Conservation (phyloP, 2,888 invertebrate genomes). For the Ditylenchus weischeri region DNA sequence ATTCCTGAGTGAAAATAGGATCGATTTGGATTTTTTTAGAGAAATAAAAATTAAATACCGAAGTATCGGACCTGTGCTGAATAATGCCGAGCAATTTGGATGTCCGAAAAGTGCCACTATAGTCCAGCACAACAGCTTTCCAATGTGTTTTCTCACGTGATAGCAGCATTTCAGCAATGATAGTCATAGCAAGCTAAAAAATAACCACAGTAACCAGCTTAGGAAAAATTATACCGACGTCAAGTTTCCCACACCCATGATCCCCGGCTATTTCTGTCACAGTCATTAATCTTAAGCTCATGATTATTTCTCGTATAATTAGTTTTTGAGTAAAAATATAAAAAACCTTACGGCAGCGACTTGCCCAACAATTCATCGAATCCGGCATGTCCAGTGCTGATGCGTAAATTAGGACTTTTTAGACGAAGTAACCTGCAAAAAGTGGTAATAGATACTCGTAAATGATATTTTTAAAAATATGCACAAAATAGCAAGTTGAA, state of each 20-base stretch:
- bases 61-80: background rate
- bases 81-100: slow-evolving; percentile 14
- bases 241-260: slow-evolving; percentile 6
- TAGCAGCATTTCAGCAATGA: slow-evolving; percentile 22
- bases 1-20: background rate
- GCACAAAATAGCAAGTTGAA: background rate
- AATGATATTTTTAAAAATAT: background rate
- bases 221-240: background rate
- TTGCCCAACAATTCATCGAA: slow-evolving; percentile 17
- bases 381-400: slow-evolving; percentile 17
- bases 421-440: slow-evolving; percentile 18
- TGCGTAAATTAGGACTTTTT: slow-evolving; percentile 1
- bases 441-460: background rate
- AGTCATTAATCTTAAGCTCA: too few species aligned
- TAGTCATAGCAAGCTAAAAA: slow-evolving; percentile 24
- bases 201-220: background rate
- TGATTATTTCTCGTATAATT: background rate
- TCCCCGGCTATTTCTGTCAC: slow-evolving; percentile 11
- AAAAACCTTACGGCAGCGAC: background rate
- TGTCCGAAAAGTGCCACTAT: slow-evolving; percentile 23
- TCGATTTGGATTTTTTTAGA: background rate
- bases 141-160: slow-evolving; percentile 13
- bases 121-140: slow-evolving; percentile 14
- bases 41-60: background rate
- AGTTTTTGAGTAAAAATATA: background rate